Conservation (phyloP, 2,888 invertebrate genomes). For the Anorthoa munda region DNA sequence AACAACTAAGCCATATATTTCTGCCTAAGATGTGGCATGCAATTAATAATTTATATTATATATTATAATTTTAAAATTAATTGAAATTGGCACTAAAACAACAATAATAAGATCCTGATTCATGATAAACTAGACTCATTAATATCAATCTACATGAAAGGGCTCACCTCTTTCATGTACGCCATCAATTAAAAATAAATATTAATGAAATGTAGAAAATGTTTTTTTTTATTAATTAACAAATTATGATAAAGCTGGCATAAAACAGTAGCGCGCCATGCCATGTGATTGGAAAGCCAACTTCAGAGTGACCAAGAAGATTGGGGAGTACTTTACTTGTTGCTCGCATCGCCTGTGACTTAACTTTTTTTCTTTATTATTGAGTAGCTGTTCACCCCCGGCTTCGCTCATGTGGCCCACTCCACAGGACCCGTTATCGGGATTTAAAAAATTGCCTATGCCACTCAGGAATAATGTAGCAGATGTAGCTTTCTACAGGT, state of each 20-base stretch:
- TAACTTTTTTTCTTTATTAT: too few species aligned
- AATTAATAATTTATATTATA: too few species aligned
- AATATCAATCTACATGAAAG: constrained; percentile 23
- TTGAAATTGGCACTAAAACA: neutral
- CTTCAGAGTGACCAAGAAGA: too few species aligned
- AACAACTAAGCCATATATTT: neutral
- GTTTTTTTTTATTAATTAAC: neutral
- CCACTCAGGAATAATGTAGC: too few species aligned
- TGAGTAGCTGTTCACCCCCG: too few species aligned
- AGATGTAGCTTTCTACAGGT: too few species aligned
- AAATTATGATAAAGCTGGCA: neutral
- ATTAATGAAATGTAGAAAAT: neutral
- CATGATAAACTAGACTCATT: constrained; percentile 5
- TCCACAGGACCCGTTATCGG: too few species aligned
- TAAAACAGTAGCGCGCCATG: too few species aligned
- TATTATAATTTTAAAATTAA: neutral
- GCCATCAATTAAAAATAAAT: constrained; percentile 14
- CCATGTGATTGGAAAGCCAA: too few species aligned
- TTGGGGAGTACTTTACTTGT: too few species aligned
- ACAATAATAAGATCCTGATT: neutral
- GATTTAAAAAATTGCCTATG: too few species aligned
- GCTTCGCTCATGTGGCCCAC: too few species aligned
- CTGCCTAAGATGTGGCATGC: neutral
- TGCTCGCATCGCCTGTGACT: neutral
- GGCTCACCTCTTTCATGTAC: constrained; percentile 30